Evolutionary conservation across 2,888 invertebrate species (phyloP), one percentile per base, ranked within the genome.

Genomic region (Phanerotoma sp.): DNA sequence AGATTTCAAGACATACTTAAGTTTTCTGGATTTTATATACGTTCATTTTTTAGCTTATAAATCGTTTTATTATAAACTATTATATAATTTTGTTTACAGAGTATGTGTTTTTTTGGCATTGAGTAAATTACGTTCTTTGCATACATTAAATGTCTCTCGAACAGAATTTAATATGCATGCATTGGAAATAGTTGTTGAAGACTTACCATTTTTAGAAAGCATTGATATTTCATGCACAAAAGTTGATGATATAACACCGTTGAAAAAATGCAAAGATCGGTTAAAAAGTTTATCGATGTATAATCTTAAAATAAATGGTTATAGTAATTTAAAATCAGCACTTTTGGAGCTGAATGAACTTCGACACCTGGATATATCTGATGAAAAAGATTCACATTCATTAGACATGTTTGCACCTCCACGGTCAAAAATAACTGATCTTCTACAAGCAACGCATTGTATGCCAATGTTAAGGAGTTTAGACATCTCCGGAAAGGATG

Each of bases 91-190:
- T 48, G 41, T 41, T 58, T 56, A 42, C 60, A 82, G 82, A 66
- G 81, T 80, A 64, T 81, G 82, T 67, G 81, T 83, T 28, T 79
- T 83, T 52, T 82, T 85, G 40, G 82, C 84, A 37, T 77, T 87
- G 61, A 82, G 84, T 22, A 82, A 83, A 68, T 77, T 88, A 33
- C 81, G 81, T 57, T 83, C 81, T 59, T 73, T 88, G 49, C 82
- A 79, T 57, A 78, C 77, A 50, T 74, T 88, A 41, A 86, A 86
- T 75, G 83, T 87, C 4, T 83, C 86, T 55, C 80, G 83, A 65
- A 87, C 87, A n/a, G 86, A 86, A 68, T 82, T 88, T 68, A 86
- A 85, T 71, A 82, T 82, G 61, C 82, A 82, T 64, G 83, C 84
- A 18, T 78, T 88, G 58, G 82, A 84, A 65, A 84, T 86, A 60